Percentiles rank a stretch among this genome's conserved stretches.
Evolutionary conservation across 2,888 invertebrate genomes (phyloP).

Genomic region (Pollenia amentaria): DNA sequence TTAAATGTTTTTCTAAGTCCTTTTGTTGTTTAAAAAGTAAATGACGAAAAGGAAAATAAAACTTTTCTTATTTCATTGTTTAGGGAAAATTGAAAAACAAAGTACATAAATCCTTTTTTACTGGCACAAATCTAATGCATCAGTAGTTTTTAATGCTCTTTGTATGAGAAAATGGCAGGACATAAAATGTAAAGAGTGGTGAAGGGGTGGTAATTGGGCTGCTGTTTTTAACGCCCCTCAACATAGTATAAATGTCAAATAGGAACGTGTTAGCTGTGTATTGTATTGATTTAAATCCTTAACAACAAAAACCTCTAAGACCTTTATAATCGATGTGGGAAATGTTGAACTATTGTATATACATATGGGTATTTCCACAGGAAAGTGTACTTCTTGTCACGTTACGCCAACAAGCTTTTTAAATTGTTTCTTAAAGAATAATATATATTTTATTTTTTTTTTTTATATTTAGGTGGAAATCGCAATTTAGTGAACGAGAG

Average conservation of each 20-base stretch:
- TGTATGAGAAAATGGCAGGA: slow-evolving; percentile 6
- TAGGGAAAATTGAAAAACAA: slow-evolving; percentile 54
- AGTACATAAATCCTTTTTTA: slow-evolving; percentile 58
- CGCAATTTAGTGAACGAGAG: no score
- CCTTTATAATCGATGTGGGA: slow-evolving; percentile 63
- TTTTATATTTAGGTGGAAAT: no score
- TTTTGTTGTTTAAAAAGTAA: slow-evolving; percentile 15
- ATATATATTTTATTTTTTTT: no score
- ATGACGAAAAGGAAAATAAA: background rate
- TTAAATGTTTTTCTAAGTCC: slow-evolving; percentile 62
- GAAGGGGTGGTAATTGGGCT: background rate
- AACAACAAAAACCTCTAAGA: slow-evolving; percentile 44
- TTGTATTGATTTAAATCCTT: slow-evolving; percentile 51
- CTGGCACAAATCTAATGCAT: slow-evolving; percentile 61
- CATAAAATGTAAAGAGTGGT: slow-evolving; percentile 10
- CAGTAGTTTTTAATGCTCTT: slow-evolving; percentile 54
- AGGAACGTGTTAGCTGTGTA: slow-evolving; percentile 39
- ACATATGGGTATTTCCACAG: background rate
- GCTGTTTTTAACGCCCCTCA: slow-evolving; percentile 31
- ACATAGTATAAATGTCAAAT: slow-evolving; percentile 62
- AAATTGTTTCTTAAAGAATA: no score
- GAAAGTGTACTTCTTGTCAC: no score
- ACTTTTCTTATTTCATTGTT: slow-evolving; percentile 32
- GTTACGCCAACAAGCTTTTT: no score
- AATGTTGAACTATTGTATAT: slow-evolving; percentile 16